phyloP scores from a whole-genome alignment of 2,888 invertebrate genomes.

The Callimorpha dominula region DNA sequence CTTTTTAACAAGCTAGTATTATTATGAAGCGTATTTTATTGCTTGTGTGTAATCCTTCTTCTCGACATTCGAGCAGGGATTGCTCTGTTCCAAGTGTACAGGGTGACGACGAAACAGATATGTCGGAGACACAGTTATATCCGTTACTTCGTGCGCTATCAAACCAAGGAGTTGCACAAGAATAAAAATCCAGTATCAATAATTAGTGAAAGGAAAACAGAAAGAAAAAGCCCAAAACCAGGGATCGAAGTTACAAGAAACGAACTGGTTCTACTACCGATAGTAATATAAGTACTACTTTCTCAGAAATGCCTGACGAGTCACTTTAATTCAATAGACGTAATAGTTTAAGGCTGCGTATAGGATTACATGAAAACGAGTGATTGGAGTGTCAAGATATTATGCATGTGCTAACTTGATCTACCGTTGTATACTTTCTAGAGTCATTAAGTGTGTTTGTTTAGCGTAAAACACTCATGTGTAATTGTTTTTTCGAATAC shows the following conservation, averaged over 20 bases:
- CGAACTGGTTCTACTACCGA: neutral
- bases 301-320: neutral
- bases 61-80: too few species aligned
- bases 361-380: neutral
- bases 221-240: neutral
- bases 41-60: too few species aligned
- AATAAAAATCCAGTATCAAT: too few species aligned
- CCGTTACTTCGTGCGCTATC: too few species aligned
- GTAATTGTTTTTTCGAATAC: too few species aligned
- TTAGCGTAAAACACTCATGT: neutral
- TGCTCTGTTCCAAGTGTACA: too few species aligned
- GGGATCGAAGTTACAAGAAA: neutral
- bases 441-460: neutral
- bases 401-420: neutral
- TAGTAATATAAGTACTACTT: neutral
- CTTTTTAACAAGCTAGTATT: too few species aligned
- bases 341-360: neutral
- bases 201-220: neutral
- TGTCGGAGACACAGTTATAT: too few species aligned
- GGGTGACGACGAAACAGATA: too few species aligned
- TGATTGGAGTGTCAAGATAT: neutral
- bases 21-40: too few species aligned
- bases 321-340: neutral
- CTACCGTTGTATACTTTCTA: neutral
- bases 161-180: too few species aligned